Percentiles rank a stretch among this genome's conserved stretches.
Evolutionary conservation across 2,797 vertebrate species (phyloP).

Genomic region (Falco berigora): DNA sequence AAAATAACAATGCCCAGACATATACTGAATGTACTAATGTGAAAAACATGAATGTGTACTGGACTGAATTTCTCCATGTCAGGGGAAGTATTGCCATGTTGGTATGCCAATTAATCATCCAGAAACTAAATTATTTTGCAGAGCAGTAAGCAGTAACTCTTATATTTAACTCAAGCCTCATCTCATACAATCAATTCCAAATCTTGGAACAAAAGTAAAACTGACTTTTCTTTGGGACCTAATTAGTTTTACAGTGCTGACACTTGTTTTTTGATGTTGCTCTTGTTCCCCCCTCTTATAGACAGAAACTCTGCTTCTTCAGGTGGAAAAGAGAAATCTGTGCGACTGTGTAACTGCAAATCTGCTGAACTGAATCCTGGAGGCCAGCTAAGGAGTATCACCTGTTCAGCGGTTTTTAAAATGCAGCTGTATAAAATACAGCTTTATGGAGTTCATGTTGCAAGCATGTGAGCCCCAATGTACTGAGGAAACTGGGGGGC

Average conservation of each 20-base stretch:
- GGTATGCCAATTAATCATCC: neutral
- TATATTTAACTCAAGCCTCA: neutral
- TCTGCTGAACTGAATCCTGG: conserved; percentile 78
- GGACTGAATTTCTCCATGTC: neutral
- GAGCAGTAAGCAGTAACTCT: neutral
- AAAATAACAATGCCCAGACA: neutral
- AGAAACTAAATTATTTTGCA: neutral
- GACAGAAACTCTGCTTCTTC: conserved; percentile 89
- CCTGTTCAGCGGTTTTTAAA: neutral
- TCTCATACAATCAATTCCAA: neutral
- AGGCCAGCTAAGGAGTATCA: neutral
- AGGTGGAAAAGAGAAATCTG: conserved; percentile 86
- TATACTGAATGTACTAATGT: neutral
- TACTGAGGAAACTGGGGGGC: neutral
- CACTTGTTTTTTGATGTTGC: neutral
- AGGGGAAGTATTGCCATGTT: neutral
- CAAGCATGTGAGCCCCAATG: neutral
- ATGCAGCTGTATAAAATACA: conserved; percentile 17
- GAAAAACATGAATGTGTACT: neutral
- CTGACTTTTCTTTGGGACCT: neutral
- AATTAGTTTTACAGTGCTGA: neutral
- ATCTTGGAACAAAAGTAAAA: neutral
- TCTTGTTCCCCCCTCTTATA: conserved; percentile 46
- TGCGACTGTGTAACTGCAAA: conserved; percentile 84
- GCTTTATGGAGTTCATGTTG: neutral